Evolutionary conservation across 1,140 invertebrate species (phyloP).

Genomic region (Drosophila dunni): DNA sequence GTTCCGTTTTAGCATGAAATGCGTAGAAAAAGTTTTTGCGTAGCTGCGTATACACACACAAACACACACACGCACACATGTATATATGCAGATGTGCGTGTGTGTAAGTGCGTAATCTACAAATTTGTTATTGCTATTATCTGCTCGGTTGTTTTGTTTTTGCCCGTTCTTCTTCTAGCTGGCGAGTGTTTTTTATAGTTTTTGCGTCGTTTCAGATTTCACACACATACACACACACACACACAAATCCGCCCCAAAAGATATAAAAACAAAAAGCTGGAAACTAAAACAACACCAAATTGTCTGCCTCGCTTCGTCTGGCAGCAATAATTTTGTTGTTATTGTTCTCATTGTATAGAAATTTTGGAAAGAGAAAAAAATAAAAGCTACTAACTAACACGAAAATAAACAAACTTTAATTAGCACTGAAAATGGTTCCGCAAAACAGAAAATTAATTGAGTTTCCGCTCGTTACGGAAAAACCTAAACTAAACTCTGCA

Average conservation of each 20-base stretch:
- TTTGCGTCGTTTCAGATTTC: conserved; percentile 64
- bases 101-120: conserved; percentile 68
- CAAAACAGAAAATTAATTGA: conserved; percentile 13
- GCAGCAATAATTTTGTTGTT: conserved; percentile 39
- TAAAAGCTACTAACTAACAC: conserved; percentile 7
- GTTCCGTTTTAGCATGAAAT: conserved; percentile 44
- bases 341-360: conserved; percentile 37
- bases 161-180: conserved; percentile 24
- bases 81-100: conserved; percentile 21
- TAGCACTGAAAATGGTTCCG: conserved; percentile 28
- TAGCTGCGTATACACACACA: conserved; percentile 18
- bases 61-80: neutral
- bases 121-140: conserved; percentile 46
- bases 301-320: conserved; percentile 26
- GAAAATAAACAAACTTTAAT: conserved; percentile 17
- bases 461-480: neutral
- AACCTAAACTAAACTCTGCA: neutral
- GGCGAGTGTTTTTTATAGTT: conserved; percentile 61
- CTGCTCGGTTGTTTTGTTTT: conserved; percentile 50
- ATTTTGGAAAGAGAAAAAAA: conserved; percentile 23
- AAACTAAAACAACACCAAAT: conserved; percentile 24
- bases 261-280: conserved; percentile 27
- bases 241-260: conserved; percentile 15
- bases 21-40: conserved; percentile 62
- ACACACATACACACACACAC: conserved; percentile 25